Evolutionary conservation across 1,140 invertebrate species (phyloP).

Genomic region (Diabrotica undecimpunctata): DNA sequence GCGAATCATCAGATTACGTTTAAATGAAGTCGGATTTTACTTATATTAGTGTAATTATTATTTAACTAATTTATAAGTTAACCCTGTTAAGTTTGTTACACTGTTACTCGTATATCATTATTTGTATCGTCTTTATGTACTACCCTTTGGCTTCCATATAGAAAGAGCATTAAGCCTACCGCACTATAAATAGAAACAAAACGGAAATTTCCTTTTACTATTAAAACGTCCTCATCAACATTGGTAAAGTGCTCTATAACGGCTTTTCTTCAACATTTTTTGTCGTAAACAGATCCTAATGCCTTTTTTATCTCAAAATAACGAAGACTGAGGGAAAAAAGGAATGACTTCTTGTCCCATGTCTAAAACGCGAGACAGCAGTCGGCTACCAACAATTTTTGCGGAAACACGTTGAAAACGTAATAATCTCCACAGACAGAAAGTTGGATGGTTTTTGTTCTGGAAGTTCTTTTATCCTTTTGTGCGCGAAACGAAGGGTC

Average conservation of each 20-base stretch:
- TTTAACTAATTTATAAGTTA: no score
- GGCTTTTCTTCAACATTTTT: neutral
- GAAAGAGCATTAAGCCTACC: neutral
- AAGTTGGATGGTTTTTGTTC: constrained; percentile 2
- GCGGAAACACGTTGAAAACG: constrained; percentile 1
- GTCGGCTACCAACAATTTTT: neutral
- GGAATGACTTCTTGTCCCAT: neutral
- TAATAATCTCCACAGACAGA: neutral
- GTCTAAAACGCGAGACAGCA: neutral
- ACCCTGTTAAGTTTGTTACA: no score
- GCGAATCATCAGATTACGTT: no score
- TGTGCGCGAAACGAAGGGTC: neutral
- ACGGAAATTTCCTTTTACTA: neutral
- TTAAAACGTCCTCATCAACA: neutral
- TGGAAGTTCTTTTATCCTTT: neutral
- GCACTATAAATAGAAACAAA: constrained; percentile 1
- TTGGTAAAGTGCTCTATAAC: constrained; percentile 2
- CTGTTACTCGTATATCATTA: no score
- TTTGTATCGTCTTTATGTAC: no score
- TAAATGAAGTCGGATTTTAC: no score
- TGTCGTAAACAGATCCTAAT: neutral
- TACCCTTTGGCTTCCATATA: no score
- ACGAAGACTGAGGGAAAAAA: neutral
- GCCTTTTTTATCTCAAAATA: constrained; percentile 1
- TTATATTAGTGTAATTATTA: no score